A percentile compares a stretch with the other conserved stretches of the same genome.
phyloP scores from a whole-genome alignment of 2,113 vertebrate species.

The Formicarius rufipectus region DNA sequence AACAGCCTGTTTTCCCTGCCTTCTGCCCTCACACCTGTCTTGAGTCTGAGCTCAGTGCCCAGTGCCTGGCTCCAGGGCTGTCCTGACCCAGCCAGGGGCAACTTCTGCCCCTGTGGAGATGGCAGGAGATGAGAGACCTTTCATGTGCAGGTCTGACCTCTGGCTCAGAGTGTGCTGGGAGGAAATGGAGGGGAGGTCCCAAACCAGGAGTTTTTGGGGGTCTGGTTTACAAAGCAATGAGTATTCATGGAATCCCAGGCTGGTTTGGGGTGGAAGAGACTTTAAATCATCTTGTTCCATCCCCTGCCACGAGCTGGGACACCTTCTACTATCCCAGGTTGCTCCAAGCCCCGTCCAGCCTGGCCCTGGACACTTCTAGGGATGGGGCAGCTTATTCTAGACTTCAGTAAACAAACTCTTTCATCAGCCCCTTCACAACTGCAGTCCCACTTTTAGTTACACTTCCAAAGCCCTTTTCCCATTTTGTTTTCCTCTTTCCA shows the following conservation, averaged over 20 bases:
- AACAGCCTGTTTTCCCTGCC: not conserved
- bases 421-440: not conserved
- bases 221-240: not conserved
- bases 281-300: not conserved
- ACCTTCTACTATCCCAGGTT: not conserved
- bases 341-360: not conserved
- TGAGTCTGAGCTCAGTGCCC: not conserved
- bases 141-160: not conserved
- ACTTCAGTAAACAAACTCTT: not conserved
- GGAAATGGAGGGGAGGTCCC: not conserved
- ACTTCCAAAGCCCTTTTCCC: not conserved
- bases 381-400: not conserved
- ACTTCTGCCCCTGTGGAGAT: not conserved
- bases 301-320: not conserved
- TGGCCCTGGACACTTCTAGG: not conserved
- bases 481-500: fast-evolving
- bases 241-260: not conserved
- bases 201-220: not conserved
- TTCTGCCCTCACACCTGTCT: not conserved
- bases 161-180: not conserved
- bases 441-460: not conserved
- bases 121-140: not conserved
- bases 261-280: not conserved
- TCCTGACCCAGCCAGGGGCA: not conserved
- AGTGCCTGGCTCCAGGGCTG: not conserved